These are phyloP conservation scores for Colossoma macropomum DNA, from an alignment of 2,113 vertebrate genomes.

Conservation along the genomic window DNA sequence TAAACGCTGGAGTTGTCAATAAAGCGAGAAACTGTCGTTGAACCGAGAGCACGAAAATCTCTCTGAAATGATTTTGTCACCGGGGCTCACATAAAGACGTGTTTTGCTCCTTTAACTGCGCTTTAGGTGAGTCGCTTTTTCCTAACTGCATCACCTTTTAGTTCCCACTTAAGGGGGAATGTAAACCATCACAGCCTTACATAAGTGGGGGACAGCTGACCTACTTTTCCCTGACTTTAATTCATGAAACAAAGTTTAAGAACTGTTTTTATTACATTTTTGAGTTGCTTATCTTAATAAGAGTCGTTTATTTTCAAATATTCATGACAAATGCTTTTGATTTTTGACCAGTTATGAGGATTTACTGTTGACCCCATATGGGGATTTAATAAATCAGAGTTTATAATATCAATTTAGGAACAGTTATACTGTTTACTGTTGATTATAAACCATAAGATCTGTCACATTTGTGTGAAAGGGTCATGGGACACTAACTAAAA, in stretches of 20 bases:
- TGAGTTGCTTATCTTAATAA: neutral
- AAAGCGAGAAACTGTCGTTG: neutral
- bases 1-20: neutral
- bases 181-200: neutral
- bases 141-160: neutral
- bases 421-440: too few species aligned
- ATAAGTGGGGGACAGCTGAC: neutral
- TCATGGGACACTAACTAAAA: too few species aligned
- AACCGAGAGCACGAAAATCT: neutral
- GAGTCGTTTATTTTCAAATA: neutral
- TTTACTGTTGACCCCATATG: too few species aligned
- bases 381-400: too few species aligned
- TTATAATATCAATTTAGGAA: too few species aligned
- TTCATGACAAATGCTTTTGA: neutral
- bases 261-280: neutral
- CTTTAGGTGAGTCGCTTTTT: constrained; percentile 40
- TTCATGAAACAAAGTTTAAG: neutral
- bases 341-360: neutral
- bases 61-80: constrained; percentile 22
- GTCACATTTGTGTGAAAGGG: too few species aligned
- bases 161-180: neutral
- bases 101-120: neutral
- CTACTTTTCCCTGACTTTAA: neutral
- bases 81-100: constrained; percentile 39
- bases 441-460: too few species aligned